phyloP scores from a whole-genome alignment of 2,888 invertebrate species.

The Agrochola macilenta region DNA sequence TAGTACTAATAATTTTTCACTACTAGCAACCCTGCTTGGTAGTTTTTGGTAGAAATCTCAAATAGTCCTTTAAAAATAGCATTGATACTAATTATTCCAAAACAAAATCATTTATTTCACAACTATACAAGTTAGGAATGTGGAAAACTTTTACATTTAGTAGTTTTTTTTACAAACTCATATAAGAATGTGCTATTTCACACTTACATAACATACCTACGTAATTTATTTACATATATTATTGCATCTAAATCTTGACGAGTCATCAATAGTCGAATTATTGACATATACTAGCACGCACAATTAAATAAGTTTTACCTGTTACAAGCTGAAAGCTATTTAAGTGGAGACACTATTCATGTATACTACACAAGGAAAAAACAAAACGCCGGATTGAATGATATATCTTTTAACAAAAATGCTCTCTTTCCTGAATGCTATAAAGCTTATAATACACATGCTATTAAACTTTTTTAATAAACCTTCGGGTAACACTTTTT shows the following conservation, averaged over 20 bases:
- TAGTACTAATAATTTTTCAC: conserved; percentile 12
- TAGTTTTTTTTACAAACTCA: conserved; percentile 22
- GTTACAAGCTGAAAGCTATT: neutral
- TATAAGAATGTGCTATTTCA: neutral
- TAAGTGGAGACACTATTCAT: conserved; percentile 19
- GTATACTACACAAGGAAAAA: neutral
- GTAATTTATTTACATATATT: conserved; percentile 44
- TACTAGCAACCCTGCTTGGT: conserved; percentile 57
- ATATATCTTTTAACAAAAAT: neutral
- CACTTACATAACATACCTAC: conserved; percentile 25
- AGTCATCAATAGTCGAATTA: neutral
- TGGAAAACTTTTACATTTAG: conserved; percentile 51
- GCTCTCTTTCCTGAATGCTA: no score
- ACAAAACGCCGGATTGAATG: neutral
- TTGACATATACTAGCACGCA: neutral
- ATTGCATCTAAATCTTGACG: conserved; percentile 24
- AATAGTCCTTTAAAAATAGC: conserved; percentile 36
- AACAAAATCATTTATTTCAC: conserved; percentile 58
- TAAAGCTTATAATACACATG: conserved; percentile 13
- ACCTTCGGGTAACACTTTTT: neutral
- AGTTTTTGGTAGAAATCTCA: conserved; percentile 58
- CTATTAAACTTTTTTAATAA: conserved; percentile 1
- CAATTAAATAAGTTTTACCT: neutral
- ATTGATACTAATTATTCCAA: conserved; percentile 53
- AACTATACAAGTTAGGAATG: conserved; percentile 49